Evolutionary conservation across 2,113 vertebrate species (phyloP), one percentile per base, ranked within the genome.

Genomic region (Manacus vitellinus): DNA sequence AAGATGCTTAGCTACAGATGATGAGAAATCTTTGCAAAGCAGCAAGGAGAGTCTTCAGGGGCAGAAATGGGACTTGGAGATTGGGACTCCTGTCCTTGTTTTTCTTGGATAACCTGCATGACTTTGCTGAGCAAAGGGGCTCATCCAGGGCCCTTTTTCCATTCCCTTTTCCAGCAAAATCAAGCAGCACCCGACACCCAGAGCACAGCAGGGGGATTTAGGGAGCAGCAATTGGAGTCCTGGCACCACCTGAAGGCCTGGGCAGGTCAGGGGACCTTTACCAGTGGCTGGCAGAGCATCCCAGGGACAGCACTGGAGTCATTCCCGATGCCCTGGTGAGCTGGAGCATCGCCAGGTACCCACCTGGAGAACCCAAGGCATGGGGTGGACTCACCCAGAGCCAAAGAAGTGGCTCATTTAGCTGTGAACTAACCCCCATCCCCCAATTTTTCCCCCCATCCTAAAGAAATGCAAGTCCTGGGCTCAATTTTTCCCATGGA

Each of bases 1-100:
- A 84, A 77, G 79, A 24, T 72, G 83, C 87, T 91, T 41, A 77
- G 83, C 74, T 68, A 12, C 23, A 66, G 90, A 88, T 91, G 51
- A 52, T 61, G 39, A 77, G 51, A 81, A 70, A 78, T 55, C 74
- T 81, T 78, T 77, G 55, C 23, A 8, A 9, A 76, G 66, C 52
- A 77, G 78, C 31, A 59, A 81, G 84, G 47, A 89, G 47, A n/a
- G 31, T 67, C 74, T 54, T 59, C 23, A 73, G 21, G 51, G 3
- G 3, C 46, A 15, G 56, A 62, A 68, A 55, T 12, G 14, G 56
- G 49, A 27, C 15, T 37, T 41, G 51, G 74, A 82, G 74, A 21
- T 0, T 44, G 74, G 30, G 75, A 39, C 23, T 78, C 18, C 0
- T 7, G 62, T 55, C 90, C 87, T 66, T 74, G 46, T 37, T 78